Base-by-base conservation (phyloP, 2,888 invertebrate genomes). In the Agrotis ipsilon region DNA sequence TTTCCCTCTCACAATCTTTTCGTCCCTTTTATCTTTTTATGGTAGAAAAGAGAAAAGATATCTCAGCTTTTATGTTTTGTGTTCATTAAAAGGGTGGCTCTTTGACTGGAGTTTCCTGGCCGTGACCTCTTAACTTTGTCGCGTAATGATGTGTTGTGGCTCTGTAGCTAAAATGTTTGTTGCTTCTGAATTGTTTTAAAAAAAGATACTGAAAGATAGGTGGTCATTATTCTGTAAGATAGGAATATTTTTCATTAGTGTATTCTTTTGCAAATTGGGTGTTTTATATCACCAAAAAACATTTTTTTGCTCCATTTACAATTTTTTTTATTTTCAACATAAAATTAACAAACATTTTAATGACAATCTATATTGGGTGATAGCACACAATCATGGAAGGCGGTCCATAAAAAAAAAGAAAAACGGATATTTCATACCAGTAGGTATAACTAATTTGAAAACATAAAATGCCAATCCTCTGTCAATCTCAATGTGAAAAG, bases 51-150 rank as follows among this genome's bases (percentile, higher is more conserved):
- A 75, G 81, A 81, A 57, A 70, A 61, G 71, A 77, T 70, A 76
- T 74, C 68, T 61, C 49, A 57, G 61, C 75, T 82, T 84, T 84
- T 77, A 81, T 74, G 72, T 79, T 85, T 75, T 77, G 67, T 59
- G 72, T 77, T 83, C 83, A 81, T 85, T 84, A 85, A 72, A 82
- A 84, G 68, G 83, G 72, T 71, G 78, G 66, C 75, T 54, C 65
- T 75, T 63, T 68, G 48, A 51, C 27, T 63, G 68, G 65, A 77
- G 71, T 60, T 80, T 80, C 63, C 63, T 78, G 83, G 61, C 77
- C 79, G 27, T 75, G 79, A 83, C 69, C 70, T 79, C 55, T 67
- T 73, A 32, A 59, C 52, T 68, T 64, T 68, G 55, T 7, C 14
- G 63, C 27, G 52, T 82, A 84, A 84, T 82, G 62, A 82, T 76